phyloP scores from a whole-genome alignment of 2,797 vertebrate species.

The Enteromius unitaeniatus region DNA sequence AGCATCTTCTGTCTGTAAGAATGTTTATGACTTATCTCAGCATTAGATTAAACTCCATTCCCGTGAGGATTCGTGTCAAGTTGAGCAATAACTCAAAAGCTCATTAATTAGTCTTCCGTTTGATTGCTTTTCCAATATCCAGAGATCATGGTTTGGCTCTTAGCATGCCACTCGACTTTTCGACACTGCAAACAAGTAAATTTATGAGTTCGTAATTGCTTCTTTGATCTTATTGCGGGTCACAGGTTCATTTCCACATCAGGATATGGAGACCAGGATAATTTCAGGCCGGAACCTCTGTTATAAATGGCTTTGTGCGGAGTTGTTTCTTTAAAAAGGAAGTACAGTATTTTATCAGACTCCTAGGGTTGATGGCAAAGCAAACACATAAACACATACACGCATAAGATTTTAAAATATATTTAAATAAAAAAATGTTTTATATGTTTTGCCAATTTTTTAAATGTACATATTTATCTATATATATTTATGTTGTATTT shows the following conservation, averaged over 20 bases:
- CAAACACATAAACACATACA: neutral
- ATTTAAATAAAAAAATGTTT: neutral
- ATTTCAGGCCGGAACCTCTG: neutral
- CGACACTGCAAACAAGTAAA: conserved; percentile 38
- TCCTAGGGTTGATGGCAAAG: neutral
- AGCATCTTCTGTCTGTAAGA: conserved; percentile 19
- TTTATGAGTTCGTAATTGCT: conserved; percentile 41
- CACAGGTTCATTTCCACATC: conserved; percentile 30
- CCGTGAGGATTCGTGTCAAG: conserved; percentile 38
- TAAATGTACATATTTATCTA: neutral
- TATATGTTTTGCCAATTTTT: neutral
- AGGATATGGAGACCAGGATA: conserved; percentile 6
- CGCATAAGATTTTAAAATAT: neutral
- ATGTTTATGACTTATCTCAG: conserved; percentile 42
- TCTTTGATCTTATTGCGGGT: conserved; percentile 29
- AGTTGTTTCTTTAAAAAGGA: neutral
- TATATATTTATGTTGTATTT: neutral
- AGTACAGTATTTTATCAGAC: neutral
- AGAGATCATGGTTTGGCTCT: conserved; percentile 41
- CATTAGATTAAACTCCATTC: conserved; percentile 49
- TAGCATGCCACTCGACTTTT: conserved; percentile 42
- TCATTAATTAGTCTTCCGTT: conserved; percentile 57
- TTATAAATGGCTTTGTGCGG: neutral
- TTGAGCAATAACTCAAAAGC: conserved; percentile 53
- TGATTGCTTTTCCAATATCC: conserved; percentile 55